Evolutionary conservation across 2,113 vertebrate genomes (phyloP).

Genomic region (Oreamnos americanus): DNA sequence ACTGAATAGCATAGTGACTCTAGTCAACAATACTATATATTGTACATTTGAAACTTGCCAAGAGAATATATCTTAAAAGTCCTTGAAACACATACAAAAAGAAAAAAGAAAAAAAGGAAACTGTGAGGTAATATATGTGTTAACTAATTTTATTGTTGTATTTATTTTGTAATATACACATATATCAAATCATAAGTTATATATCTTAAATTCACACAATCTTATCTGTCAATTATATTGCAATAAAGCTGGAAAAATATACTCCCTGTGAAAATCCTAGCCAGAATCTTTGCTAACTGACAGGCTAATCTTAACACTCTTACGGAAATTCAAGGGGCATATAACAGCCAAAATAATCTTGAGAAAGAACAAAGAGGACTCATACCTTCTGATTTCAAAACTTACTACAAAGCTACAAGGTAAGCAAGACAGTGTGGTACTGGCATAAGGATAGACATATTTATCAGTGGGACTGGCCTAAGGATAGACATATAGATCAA

Average conservation of each 20-base stretch:
- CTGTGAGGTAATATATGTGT: not conserved
- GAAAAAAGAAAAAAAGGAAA: not conserved
- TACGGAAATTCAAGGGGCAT: not conserved
- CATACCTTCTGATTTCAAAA: slow-evolving; percentile 5
- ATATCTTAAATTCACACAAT: not conserved
- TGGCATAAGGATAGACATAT: not conserved
- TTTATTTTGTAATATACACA: not conserved
- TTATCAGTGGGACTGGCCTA: not conserved
- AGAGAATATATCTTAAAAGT: not conserved
- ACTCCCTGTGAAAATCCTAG: not conserved
- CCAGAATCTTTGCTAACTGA: not conserved
- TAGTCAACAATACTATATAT: not conserved
- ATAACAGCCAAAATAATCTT: not conserved
- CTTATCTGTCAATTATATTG: not conserved
- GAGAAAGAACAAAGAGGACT: not conserved
- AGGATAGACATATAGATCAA: not conserved
- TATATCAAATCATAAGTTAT: not conserved
- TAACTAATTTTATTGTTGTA: not conserved
- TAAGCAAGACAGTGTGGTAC: not conserved
- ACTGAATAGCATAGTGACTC: not conserved
- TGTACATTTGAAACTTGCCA: not conserved
- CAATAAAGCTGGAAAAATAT: not conserved
- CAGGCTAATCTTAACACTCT: not conserved
- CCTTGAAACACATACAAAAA: not conserved
- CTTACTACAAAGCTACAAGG: not conserved